Base-by-base conservation (phyloP, 2,113 vertebrate genomes). In the Alligator mississippiensis region DNA sequence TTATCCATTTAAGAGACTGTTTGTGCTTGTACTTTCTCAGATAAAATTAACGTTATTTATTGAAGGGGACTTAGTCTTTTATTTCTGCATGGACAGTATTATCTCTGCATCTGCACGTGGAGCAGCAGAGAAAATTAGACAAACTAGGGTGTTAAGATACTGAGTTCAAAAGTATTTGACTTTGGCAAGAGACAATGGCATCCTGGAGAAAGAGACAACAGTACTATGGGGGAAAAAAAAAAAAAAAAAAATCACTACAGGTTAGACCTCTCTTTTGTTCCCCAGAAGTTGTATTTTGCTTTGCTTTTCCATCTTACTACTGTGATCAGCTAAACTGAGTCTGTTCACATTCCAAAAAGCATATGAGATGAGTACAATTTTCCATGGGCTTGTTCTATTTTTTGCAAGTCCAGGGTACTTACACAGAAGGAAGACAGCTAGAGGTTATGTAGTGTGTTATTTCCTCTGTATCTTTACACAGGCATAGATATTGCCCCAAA, bases 381-480 rank as follows among this genome's bases (percentile, higher is more conserved):
- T 14, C 59, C 28, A 30, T n/a, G 17, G 47, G 24, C 7, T 85
- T 5, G 16, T 94, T 82, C 66, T 88, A 5, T 76, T 77, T 34
- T 66, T 74, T 75, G 60, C 25, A 22, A 17, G 22, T 79, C 87
- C 18, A 72, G 14, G 47, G 47, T 47, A 47, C 11, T 70, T 64
- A 74, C 47, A 18, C 54, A 83, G 28, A 87, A 30, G 28, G 15
- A 82, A 80, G 24, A 60, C 24, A 92, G 61, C 28, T 61, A 3
- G 21, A 70, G 19, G 58, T 77, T 7, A 19, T 60, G 22, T 24
- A 63, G 11, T 9, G 5, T 21, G 28, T 76, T 11, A 74, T 87
- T 79, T 82, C 12, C 27, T 3, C 1, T 54, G 0, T 16, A 2
- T 83, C 3, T 55, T 86, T 62, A 0, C 7, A 38, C 14, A 22